Conservation (phyloP, 1,140 invertebrate species). For the Drosophila rufa region DNA sequence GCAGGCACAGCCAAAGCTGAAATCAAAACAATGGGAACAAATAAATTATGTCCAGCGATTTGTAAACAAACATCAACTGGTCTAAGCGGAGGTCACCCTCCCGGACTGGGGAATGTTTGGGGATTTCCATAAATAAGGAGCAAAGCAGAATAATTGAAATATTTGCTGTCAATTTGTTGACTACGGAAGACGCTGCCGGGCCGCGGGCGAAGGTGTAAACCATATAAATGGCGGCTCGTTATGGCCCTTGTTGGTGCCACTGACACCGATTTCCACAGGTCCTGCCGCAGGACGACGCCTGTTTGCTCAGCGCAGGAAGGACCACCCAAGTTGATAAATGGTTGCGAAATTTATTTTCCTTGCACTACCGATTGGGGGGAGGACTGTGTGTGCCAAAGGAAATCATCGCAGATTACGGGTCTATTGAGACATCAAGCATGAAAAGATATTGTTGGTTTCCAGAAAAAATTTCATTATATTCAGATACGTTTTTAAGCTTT, state of each 20-base stretch:
- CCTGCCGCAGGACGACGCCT: slow-evolving; percentile 36
- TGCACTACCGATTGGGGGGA: slow-evolving; percentile 7
- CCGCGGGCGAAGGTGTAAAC: slow-evolving; percentile 78
- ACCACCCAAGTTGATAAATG: slow-evolving; percentile 65
- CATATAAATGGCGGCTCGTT: slow-evolving; percentile 77
- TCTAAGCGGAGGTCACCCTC: slow-evolving; percentile 31
- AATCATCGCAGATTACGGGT: slow-evolving; percentile 50
- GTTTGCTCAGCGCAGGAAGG: slow-evolving; percentile 38
- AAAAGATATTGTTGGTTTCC: neutral
- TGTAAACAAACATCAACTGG: slow-evolving; percentile 68
- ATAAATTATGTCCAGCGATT: slow-evolving; percentile 80
- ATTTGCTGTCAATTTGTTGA: slow-evolving; percentile 83
- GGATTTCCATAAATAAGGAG: slow-evolving; percentile 65
- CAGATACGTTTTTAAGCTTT: neutral
- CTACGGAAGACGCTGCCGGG: slow-evolving; percentile 48
- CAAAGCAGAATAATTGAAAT: slow-evolving; percentile 75
- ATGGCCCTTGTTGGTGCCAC: slow-evolving; percentile 49
- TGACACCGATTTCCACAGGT: slow-evolving; percentile 46
- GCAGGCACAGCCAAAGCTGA: slow-evolving; percentile 51
- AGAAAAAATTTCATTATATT: neutral
- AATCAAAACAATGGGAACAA: slow-evolving; percentile 59
- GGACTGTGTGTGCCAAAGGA: slow-evolving; percentile 36
- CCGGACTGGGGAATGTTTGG: slow-evolving; percentile 7
- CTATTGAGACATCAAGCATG: slow-evolving; percentile 49
- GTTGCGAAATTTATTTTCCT: slow-evolving; percentile 47